phyloP scores from a whole-genome alignment of 2,888 invertebrate species.

The Hesperia comma region DNA sequence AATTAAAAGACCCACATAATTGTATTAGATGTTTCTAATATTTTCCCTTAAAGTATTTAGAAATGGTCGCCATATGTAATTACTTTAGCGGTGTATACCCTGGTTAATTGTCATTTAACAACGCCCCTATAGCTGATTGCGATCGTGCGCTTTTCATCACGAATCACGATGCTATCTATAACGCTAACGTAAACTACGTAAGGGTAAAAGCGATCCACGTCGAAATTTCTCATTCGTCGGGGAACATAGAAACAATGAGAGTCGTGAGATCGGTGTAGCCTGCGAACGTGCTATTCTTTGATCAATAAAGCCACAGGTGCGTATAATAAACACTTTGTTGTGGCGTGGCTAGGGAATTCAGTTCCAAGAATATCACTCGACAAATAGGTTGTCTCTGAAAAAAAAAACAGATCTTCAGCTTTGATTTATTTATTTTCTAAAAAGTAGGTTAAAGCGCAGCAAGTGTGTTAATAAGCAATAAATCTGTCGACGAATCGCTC shows the following conservation, averaged over 20 bases:
- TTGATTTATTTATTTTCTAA: constrained; percentile 9
- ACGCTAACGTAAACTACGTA: constrained; percentile 52
- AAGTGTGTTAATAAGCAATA: constrained; percentile 58
- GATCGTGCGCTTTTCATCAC: constrained; percentile 63
- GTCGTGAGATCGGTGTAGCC: constrained; percentile 71
- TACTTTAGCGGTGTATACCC: constrained; percentile 19
- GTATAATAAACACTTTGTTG: constrained; percentile 35
- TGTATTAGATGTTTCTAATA: not conserved
- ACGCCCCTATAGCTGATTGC: constrained; percentile 43
- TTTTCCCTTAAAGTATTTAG: constrained; percentile 10
- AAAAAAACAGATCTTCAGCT: constrained; percentile 7
- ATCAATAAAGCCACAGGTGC: constrained; percentile 37
- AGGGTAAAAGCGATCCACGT: constrained; percentile 71
- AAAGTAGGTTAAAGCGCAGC: constrained; percentile 47
- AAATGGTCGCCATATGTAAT: constrained; percentile 26
- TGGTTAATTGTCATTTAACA: constrained; percentile 32
- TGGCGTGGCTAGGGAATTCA: constrained; percentile 31
- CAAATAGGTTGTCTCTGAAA: constrained; percentile 25
- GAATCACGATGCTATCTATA: constrained; percentile 66
- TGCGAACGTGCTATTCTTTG: constrained; percentile 49
- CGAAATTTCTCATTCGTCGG: constrained; percentile 67
- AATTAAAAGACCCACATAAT: not conserved
- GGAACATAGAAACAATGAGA: constrained; percentile 74
- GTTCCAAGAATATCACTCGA: constrained; percentile 21
- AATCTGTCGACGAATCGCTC: constrained; percentile 63